phyloP scores from a whole-genome alignment of 1,140 invertebrate genomes.

The Ephestia elutella region DNA sequence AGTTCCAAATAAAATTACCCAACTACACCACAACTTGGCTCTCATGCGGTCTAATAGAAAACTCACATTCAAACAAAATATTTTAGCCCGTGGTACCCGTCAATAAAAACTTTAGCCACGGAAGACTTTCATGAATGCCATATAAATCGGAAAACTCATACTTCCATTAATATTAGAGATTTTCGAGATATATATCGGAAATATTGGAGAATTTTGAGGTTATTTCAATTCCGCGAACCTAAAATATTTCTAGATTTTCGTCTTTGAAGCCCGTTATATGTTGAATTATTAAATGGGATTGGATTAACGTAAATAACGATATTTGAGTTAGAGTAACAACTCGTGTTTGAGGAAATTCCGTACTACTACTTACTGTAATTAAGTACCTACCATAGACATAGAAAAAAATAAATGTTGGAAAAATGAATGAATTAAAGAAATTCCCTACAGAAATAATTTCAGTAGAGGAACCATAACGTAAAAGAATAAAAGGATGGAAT shows the following conservation, averaged over 20 bases:
- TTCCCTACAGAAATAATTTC: too few species aligned
- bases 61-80: conserved; percentile 4
- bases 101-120: conserved; percentile 13
- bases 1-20: background rate
- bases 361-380: too few species aligned
- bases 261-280: background rate
- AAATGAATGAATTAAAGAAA: too few species aligned
- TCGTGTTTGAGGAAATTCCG: too few species aligned
- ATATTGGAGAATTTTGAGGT: conserved; percentile 14
- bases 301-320: background rate
- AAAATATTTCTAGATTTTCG: background rate
- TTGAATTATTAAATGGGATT: background rate
- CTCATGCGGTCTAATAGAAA: background rate
- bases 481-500: too few species aligned
- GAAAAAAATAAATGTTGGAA: too few species aligned
- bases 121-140: conserved; percentile 8
- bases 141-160: conserved; percentile 21
- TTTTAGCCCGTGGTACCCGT: conserved; percentile 1
- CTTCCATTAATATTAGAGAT: conserved; percentile 26
- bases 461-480: too few species aligned
- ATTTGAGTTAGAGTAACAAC: too few species aligned
- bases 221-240: background rate
- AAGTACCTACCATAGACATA: too few species aligned
- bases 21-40: background rate
- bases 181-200: conserved; percentile 21